These are phyloP conservation scores for Fulica atra DNA, from an alignment of 2,113 vertebrate genomes.

Conservation along the genomic window DNA sequence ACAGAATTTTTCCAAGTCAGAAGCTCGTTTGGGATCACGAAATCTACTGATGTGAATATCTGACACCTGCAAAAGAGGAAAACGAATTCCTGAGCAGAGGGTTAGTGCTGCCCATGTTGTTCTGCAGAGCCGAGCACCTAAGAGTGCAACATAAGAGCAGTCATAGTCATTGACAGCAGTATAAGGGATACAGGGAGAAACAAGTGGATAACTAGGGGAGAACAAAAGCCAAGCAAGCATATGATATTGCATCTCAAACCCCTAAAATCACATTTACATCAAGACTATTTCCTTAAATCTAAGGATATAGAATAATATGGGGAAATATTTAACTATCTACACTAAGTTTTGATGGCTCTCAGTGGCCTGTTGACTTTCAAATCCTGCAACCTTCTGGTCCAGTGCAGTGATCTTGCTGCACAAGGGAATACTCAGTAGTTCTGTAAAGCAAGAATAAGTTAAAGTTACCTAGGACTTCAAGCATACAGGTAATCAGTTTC, in stretches of 20 bases:
- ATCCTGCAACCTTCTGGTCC: not conserved
- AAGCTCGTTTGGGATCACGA: conserved; percentile 81
- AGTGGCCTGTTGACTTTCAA: not conserved
- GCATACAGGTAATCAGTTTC: not conserved
- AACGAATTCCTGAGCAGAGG: not conserved
- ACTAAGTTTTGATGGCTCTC: not conserved
- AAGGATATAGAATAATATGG: not conserved
- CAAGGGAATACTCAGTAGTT: not conserved
- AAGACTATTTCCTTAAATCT: not conserved
- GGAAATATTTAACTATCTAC: not conserved
- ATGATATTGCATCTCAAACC: not conserved
- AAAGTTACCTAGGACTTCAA: not conserved
- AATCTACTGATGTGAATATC: conserved; percentile 96
- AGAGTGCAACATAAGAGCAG: not conserved
- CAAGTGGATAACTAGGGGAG: not conserved
- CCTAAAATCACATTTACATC: not conserved
- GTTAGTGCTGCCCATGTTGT: not conserved
- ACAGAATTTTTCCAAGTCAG: conserved; percentile 95
- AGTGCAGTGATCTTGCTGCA: not conserved
- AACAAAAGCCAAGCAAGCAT: not conserved
- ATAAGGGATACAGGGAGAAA: not conserved
- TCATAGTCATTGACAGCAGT: not conserved
- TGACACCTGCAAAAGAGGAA: conserved; percentile 79
- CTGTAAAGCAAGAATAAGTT: not conserved
- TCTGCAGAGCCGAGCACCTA: not conserved